Conservation (phyloP, 2,113 vertebrate genomes). For the Dryoscopus gambensis region DNA sequence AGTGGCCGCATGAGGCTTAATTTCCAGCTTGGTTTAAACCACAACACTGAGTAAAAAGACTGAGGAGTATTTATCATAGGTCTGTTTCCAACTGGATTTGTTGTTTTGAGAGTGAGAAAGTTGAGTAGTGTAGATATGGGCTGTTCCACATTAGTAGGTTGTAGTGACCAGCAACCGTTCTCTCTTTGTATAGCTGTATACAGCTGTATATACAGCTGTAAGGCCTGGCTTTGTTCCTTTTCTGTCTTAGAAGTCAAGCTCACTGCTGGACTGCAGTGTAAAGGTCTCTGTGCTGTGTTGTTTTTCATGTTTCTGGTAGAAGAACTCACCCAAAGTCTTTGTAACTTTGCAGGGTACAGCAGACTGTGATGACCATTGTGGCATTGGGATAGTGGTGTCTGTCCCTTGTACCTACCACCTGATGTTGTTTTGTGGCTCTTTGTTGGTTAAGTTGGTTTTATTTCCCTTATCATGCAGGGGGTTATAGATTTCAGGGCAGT, state of each 20-base stretch:
- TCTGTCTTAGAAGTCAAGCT: not conserved
- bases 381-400: not conserved
- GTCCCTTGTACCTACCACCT: not conserved
- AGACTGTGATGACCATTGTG: not conserved
- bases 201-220: not conserved
- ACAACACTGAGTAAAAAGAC: not conserved
- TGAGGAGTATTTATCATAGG: not conserved
- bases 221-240: not conserved
- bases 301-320: not conserved
- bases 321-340: not conserved
- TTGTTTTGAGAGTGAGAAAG: not conserved
- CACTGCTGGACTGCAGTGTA: not conserved
- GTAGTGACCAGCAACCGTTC: not conserved
- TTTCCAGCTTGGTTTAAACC: not conserved
- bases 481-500: not conserved
- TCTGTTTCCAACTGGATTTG: not conserved
- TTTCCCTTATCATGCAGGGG: not conserved
- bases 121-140: not conserved
- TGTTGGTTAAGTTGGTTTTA: not conserved
- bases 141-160: not conserved
- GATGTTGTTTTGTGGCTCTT: not conserved
- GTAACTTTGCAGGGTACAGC: not conserved
- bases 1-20: not conserved
- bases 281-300: not conserved
- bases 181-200: not conserved